phyloP scores from a whole-genome alignment of 2,888 invertebrate species.

The Adelognathus sp. region DNA sequence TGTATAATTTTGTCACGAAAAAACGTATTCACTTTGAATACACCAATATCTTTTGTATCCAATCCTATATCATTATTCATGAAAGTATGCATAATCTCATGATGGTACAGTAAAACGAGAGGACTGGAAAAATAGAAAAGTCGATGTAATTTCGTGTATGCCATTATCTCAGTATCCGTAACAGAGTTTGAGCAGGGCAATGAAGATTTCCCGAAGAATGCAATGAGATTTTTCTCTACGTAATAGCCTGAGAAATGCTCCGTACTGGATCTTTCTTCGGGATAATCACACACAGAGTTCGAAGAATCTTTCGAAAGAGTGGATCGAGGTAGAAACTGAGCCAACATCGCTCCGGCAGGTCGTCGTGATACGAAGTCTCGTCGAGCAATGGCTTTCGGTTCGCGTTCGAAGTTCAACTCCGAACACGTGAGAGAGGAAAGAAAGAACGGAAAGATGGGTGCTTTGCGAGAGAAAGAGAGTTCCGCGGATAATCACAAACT shows the following conservation, averaged over 20 bases:
- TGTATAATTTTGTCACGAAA: too few species aligned
- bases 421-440: not conserved
- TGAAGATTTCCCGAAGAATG: not conserved
- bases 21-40: too few species aligned
- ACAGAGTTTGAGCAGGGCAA: too few species aligned
- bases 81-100: too few species aligned
- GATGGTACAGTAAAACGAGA: too few species aligned
- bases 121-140: too few species aligned
- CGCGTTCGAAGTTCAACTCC: not conserved
- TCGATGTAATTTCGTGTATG: too few species aligned
- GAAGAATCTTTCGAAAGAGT: conserved; percentile 36
- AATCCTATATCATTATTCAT: too few species aligned
- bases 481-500: conserved; percentile 55
- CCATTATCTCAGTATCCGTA: too few species aligned
- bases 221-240: not conserved
- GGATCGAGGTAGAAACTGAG: conserved; percentile 18
- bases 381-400: not conserved
- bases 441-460: conserved; percentile 29
- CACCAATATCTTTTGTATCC: too few species aligned
- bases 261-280: not conserved
- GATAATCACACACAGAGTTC: conserved; percentile 31
- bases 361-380: not conserved
- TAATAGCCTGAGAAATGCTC: not conserved
- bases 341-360: conserved; percentile 9
- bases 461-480: conserved; percentile 17